Evolutionary conservation across 1,140 invertebrate species (phyloP), one percentile per base, ranked within the genome.

Genomic region (Plectrocnemia conspersa): DNA sequence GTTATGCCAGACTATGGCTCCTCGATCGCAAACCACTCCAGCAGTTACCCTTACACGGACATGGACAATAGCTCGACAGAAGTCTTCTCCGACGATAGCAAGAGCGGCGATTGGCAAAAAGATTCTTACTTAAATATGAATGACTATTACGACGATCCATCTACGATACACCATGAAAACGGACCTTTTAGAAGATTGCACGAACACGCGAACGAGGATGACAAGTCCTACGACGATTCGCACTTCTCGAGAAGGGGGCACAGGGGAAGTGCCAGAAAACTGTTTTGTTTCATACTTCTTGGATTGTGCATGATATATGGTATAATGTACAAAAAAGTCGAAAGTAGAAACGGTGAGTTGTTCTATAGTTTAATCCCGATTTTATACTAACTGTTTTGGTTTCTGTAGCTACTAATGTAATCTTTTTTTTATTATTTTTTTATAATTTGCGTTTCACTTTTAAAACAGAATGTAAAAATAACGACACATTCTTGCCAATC

Each of bases 251-350:
- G 66, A 42, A 52, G 69, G 0, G 65, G 64, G 1, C 62, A 71
- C 63, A 71, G 68, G 68, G 70, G 21, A 49, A 7, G n/a, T 27
- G 6, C 18, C 9, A 10, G 6, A 25, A 11, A n/a, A 22, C 5
- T 46, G 16, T 18, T 6, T 44, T 0, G 18, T 15, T 15, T 47
- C 22, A 29, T 11, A n/a, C n/a, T n/a, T n/a, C n/a, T n/a, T n/a
- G n/a, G n/a, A n/a, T 70, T 74, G 18, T 66, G 73, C 4, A 65
- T 76, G 6, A 54, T 77, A 52, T 76, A 77, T 58, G 72, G 75
- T 57, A 72, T 73, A 1, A 68, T 73, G 0, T 77, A 74, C 59
- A 73, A 74, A 54, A 67, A 66, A 42, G 71, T 68, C 11, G 72
- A 69, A 32, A 52, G 41, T 16, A 52, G 62, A 36, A 23, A 42